phyloP scores from a whole-genome alignment of 2,797 vertebrate genomes.

The Parambassis ranga region DNA sequence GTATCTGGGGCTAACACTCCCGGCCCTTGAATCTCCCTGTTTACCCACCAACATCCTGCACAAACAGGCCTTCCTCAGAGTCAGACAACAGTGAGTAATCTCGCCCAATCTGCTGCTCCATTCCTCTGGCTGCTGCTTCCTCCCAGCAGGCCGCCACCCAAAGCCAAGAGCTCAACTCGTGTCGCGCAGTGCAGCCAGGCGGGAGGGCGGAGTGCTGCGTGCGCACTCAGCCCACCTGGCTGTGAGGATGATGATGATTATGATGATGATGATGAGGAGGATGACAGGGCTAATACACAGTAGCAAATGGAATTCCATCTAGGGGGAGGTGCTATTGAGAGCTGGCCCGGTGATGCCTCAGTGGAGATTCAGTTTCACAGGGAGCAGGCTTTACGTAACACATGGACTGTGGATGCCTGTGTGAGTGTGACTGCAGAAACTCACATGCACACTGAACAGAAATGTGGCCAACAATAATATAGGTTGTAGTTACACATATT shows the following conservation, averaged over 20 bases:
- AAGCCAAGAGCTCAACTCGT: slow-evolving; percentile 45
- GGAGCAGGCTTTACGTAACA: slow-evolving; percentile 9
- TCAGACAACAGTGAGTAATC: slow-evolving; percentile 71
- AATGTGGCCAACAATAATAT: background rate
- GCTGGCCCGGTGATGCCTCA: background rate
- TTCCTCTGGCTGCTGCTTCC: slow-evolving; percentile 60
- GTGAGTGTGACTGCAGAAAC: background rate
- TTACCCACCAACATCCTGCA: slow-evolving; percentile 76
- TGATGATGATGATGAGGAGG: slow-evolving; percentile 6
- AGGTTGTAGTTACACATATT: slow-evolving; percentile 4
- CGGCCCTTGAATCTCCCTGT: slow-evolving; percentile 52
- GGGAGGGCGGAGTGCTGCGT: slow-evolving; percentile 7
- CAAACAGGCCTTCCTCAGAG: slow-evolving; percentile 57
- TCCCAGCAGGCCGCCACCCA: slow-evolving; percentile 30
- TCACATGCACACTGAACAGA: background rate
- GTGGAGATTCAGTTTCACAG: background rate
- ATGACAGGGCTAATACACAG: slow-evolving; percentile 16
- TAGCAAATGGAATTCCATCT: slow-evolving; percentile 21
- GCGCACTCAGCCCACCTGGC: slow-evolving; percentile 33
- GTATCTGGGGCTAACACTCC: slow-evolving; percentile 27
- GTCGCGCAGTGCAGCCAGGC: slow-evolving; percentile 16
- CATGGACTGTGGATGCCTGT: background rate
- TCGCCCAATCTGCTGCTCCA: slow-evolving; percentile 63
- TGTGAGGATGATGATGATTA: slow-evolving; percentile 10
- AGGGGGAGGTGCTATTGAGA: slow-evolving; percentile 1